Evolutionary conservation across 2,797 vertebrate genomes (phyloP).

Genomic region (Ctenosaura bakeri): DNA sequence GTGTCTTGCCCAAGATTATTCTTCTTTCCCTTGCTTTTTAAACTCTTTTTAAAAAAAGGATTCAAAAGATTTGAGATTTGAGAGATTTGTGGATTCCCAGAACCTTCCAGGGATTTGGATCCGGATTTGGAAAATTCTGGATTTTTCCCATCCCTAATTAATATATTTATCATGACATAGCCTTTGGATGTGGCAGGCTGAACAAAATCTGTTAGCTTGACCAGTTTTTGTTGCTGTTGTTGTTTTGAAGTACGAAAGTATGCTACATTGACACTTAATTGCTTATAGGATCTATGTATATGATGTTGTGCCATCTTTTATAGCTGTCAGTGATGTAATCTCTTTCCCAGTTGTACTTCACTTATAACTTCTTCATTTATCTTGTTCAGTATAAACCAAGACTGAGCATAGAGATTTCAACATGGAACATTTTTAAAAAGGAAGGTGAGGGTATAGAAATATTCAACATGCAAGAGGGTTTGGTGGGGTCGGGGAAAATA

Average conservation of each 20-base stretch:
- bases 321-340: slow-evolving; percentile 51
- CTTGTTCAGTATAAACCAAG: slow-evolving; percentile 29
- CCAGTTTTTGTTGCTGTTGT: slow-evolving; percentile 22
- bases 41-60: too few relatives aligned
- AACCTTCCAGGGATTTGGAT: too few relatives aligned
- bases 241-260: background rate
- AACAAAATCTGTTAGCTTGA: background rate
- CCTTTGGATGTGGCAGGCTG: background rate
- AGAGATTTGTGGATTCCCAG: too few relatives aligned
- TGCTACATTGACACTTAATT: slow-evolving; percentile 68
- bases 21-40: too few relatives aligned
- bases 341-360: slow-evolving; percentile 54
- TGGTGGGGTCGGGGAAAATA: background rate
- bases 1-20: too few relatives aligned
- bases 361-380: slow-evolving; percentile 39
- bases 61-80: too few relatives aligned
- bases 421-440: slow-evolving; percentile 53
- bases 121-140: too few relatives aligned
- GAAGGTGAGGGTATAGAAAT: slow-evolving; percentile 41
- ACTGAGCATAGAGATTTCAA: slow-evolving; percentile 29
- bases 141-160: too few relatives aligned
- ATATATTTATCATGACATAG: background rate
- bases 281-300: slow-evolving; percentile 59
- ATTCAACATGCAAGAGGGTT: slow-evolving; percentile 52
- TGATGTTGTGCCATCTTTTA: slow-evolving; percentile 63